A percentile compares a stretch with the other conserved stretches of the same genome.
These are phyloP conservation scores for Thymelicus acteon DNA, from an alignment of 2,888 invertebrate genomes.

Conservation along the genomic window DNA sequence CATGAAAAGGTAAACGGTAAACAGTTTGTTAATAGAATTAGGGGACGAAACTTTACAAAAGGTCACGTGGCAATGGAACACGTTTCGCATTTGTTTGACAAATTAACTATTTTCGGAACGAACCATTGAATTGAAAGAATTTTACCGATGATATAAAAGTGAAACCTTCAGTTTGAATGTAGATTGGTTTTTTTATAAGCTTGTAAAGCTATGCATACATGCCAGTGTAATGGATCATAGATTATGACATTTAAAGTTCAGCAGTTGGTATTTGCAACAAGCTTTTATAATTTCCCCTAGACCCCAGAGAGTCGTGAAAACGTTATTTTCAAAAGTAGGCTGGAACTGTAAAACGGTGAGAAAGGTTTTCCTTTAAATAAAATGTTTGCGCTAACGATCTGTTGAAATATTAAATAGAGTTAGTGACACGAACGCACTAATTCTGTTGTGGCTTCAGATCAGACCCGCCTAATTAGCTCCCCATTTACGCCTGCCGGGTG, in stretches of 20 bases:
- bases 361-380: constrained; percentile 8
- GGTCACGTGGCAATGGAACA: constrained; percentile 70
- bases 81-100: constrained; percentile 70
- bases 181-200: constrained; percentile 1
- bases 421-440: constrained; percentile 71
- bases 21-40: constrained; percentile 63
- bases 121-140: constrained; percentile 7
- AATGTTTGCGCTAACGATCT: constrained; percentile 24
- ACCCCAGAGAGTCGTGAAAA: not conserved
- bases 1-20: constrained; percentile 63
- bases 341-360: not conserved
- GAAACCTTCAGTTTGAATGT: not conserved
- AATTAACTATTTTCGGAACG: constrained; percentile 52
- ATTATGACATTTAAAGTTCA: constrained; percentile 81
- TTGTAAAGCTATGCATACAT: not conserved
- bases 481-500: constrained; percentile 64
- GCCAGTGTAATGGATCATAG: constrained; percentile 53
- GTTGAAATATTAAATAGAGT: constrained; percentile 53
- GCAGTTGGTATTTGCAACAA: constrained; percentile 67
- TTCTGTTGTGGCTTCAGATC: constrained; percentile 77
- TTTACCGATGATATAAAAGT: constrained; percentile 1
- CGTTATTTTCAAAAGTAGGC: not conserved
- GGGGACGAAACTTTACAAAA: constrained; percentile 71
- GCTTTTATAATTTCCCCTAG: constrained; percentile 26
- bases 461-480: constrained; percentile 78